Conservation (phyloP, 1,140 invertebrate species). For the Rhopalosiphum padi region DNA sequence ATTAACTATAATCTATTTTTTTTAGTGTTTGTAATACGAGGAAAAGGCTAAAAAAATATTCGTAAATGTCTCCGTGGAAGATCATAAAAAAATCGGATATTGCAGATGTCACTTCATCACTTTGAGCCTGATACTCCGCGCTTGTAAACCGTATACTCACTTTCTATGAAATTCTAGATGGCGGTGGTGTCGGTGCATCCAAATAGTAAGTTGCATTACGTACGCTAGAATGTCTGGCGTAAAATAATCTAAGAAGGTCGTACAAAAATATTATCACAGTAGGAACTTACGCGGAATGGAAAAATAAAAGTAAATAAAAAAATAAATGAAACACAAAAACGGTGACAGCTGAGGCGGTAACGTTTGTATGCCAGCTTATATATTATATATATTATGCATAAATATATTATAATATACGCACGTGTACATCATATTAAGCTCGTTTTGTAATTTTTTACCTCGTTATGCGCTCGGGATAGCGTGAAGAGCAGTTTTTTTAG, state of each 20-base stretch:
- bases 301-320: neutral
- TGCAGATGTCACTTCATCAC: neutral
- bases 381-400: neutral
- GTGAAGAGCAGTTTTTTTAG: neutral
- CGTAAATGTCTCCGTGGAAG: neutral
- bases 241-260: neutral
- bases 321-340: conserved; percentile 1
- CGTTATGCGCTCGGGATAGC: neutral
- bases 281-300: neutral
- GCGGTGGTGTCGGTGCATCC: no score
- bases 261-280: neutral
- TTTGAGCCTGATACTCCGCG: neutral
- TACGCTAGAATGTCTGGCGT: no score
- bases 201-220: neutral
- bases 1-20: neutral
- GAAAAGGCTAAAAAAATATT: neutral
- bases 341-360: neutral
- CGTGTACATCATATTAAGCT: neutral
- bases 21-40: neutral
- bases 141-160: neutral
- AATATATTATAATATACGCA: conserved; percentile 7
- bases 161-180: neutral
- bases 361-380: neutral
- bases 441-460: conserved; percentile 1
- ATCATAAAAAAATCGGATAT: neutral